Evolutionary conservation across 2,888 invertebrate species (phyloP), one percentile per base, ranked within the genome.

Genomic region (Eudasyphora cyanicolor): DNA sequence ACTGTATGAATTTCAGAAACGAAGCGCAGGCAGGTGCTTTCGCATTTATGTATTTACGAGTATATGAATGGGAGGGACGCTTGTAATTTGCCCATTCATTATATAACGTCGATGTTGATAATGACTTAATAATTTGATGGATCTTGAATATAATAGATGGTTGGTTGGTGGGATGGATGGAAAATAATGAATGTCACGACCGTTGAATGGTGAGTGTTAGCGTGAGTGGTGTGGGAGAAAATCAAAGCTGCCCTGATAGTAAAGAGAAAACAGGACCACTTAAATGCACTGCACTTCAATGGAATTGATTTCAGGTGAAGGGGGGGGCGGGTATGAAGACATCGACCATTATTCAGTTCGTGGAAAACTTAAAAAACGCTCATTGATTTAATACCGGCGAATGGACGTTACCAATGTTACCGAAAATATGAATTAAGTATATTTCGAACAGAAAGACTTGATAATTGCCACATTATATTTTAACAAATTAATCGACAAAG

Each of bases 101-200:
- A n/a, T 45, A n/a, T n/a, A n/a, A 4, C 45, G 45, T 45, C n/a
- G 45, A n/a, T 14, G 45, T n/a, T 45, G 45, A 12, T 45, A 45
- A 45, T 45, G 45, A 45, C 45, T 45, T 45, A 45, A 45, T 45
- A 45, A 45, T 45, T 45, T 45, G n/a, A 45, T 45, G 45, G n/a
- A 2, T 45, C 12, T n/a, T 45, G n/a, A 45, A 45, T 14, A 45
- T 14, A 45, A 45, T n/a, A 14, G 12, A 38, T 38, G 45, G n/a
- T n/a, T n/a, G n/a, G n/a, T n/a, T n/a, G n/a, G n/a, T n/a, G n/a
- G n/a, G n/a, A n/a, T n/a, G n/a, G n/a, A 14, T 6, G 8, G 8
- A 32, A 32, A 32, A 45, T 45, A 45, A 45, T 45, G 45, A 45
- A 12, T 45, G 45, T 12, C n/a, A 45, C n/a, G 45, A n/a, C n/a